Percentiles rank a stretch among this genome's conserved stretches.
phyloP scores from a whole-genome alignment of 2,888 invertebrate genomes.

The Polyommatus icarus region DNA sequence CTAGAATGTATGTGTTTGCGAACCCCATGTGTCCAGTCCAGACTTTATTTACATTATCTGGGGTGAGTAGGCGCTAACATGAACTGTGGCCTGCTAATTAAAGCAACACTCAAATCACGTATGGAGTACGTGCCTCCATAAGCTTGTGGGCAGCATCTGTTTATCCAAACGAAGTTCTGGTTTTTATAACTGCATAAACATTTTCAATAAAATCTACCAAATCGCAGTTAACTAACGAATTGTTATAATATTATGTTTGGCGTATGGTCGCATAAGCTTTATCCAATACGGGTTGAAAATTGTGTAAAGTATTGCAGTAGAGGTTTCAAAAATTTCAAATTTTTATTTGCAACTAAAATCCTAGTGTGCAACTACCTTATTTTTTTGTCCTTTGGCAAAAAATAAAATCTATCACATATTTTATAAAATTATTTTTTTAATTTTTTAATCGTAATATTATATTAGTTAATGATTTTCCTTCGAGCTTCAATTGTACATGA shows the following conservation, averaged over 20 bases:
- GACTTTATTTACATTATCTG: conserved; percentile 20
- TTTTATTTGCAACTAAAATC: background rate
- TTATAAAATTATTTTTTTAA: too few species aligned
- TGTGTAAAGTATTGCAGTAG: too few species aligned
- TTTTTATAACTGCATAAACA: background rate
- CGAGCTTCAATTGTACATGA: background rate
- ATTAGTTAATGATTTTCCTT: background rate
- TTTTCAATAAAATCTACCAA: background rate
- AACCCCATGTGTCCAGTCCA: background rate
- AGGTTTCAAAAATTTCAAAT: background rate
- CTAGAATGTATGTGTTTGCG: background rate
- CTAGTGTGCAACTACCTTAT: background rate
- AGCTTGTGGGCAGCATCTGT: conserved; percentile 16
- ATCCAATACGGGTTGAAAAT: too few species aligned
- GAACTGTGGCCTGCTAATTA: conserved; percentile 16
- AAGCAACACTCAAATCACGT: conserved; percentile 28
- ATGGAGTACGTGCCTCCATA: conserved; percentile 15
- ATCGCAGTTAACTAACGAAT: background rate
- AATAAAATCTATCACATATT: too few species aligned
- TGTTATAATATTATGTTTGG: background rate
- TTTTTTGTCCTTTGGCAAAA: background rate
- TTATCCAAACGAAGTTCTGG: background rate
- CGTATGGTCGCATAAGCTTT: too few species aligned
- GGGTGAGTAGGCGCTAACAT: conserved; percentile 13
- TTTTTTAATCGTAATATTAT: too few species aligned